phyloP scores from a whole-genome alignment of 2,113 vertebrate species.

The Pseudopipra pipra region DNA sequence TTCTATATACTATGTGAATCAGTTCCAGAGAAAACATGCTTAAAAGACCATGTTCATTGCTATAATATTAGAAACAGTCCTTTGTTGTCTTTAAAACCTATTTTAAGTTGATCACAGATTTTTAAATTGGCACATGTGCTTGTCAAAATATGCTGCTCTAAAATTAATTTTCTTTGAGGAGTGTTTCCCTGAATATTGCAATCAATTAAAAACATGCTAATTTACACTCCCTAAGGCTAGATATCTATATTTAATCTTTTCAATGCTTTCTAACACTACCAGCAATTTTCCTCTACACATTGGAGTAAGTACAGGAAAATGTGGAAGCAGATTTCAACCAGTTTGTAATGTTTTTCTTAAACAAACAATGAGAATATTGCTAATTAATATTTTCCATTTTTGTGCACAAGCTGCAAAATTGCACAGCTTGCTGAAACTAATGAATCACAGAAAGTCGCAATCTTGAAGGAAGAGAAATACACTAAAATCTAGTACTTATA shows the following conservation, averaged over 20 bases:
- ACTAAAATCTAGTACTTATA: neutral
- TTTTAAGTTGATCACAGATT: conserved; percentile 39
- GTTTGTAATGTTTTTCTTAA: conserved; percentile 43
- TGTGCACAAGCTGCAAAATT: conserved; percentile 64
- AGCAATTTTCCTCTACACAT: neutral
- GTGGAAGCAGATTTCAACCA: conserved; percentile 38
- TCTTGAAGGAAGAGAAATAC: neutral
- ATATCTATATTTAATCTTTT: conserved; percentile 60
- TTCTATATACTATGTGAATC: neutral
- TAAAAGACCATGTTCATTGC: neutral
- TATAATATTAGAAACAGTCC: neutral
- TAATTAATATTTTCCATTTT: conserved; percentile 72
- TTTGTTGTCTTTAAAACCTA: conserved; percentile 23
- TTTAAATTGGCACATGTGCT: conserved; percentile 24
- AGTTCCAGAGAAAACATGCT: conserved; percentile 3
- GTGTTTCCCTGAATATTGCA: conserved; percentile 60
- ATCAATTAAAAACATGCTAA: conserved; percentile 64
- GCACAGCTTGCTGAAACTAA: conserved; percentile 36
- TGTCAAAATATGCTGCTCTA: conserved; percentile 51
- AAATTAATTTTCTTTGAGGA: conserved; percentile 62
- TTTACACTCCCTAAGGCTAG: conserved; percentile 37
- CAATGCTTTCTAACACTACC: conserved; percentile 40
- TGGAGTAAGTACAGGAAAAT: conserved; percentile 33
- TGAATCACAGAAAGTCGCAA: conserved; percentile 5
- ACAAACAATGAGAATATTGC: conserved; percentile 63